A percentile compares a stretch with the other conserved stretches of the same genome.
Conservation (phyloP, 2,113 vertebrate species). For the Promerops cafer region DNA sequence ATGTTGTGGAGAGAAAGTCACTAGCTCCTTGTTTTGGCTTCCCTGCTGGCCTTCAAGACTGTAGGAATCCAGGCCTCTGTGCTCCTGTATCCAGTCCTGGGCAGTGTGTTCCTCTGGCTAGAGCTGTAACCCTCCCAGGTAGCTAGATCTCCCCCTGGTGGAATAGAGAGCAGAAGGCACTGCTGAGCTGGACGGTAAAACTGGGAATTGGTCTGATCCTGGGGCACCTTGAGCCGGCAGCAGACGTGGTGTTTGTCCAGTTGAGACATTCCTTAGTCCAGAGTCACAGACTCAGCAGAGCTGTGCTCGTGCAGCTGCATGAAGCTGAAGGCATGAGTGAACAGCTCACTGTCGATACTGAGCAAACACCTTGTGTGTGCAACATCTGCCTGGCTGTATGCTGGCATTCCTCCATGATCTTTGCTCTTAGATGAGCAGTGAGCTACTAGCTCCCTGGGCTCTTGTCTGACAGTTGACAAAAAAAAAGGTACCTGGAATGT, state of each 20-base stretch:
- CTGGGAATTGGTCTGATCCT: neutral
- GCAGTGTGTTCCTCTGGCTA: neutral
- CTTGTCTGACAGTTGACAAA: neutral
- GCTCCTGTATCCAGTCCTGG: neutral
- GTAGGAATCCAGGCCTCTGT: neutral
- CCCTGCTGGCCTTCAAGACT: neutral
- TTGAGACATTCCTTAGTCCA: constrained; percentile 16
- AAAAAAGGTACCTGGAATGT: neutral
- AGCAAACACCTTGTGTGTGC: neutral
- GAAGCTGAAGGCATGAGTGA: neutral
- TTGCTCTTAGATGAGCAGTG: neutral
- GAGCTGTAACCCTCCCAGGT: neutral
- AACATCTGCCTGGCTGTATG: neutral
- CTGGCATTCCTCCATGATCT: neutral
- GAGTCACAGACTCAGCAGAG: neutral
- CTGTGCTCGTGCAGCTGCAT: neutral
- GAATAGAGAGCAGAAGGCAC: neutral
- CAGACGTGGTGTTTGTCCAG: neutral
- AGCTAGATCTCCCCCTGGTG: constrained; percentile 43
- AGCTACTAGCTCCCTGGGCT: neutral
- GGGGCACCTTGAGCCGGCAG: neutral
- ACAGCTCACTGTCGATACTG: neutral
- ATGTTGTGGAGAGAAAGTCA: neutral
- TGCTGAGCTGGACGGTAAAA: neutral
- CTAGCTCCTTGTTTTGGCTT: neutral